phyloP scores from a whole-genome alignment of 2,888 invertebrate genomes.

The Macrosoma leucophasiata region DNA sequence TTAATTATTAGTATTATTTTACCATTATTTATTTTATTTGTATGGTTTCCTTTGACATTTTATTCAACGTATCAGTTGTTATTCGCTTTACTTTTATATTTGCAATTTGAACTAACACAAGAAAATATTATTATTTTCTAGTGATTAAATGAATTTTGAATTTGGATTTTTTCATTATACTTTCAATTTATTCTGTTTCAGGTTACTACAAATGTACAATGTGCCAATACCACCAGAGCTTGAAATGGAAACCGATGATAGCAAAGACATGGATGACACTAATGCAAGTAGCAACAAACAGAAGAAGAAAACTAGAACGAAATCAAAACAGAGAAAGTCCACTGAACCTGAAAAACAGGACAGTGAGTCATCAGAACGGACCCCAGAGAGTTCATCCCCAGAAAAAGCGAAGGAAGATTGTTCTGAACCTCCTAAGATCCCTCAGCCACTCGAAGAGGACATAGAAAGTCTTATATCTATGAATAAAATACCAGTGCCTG shows the following conservation, averaged over 20 bases:
- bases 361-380: slow-evolving; percentile 53
- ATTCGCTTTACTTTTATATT: no score
- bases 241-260: slow-evolving; percentile 63
- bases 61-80: no score
- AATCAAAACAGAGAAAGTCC: slow-evolving; percentile 59
- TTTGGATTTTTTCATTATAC: slow-evolving; percentile 2
- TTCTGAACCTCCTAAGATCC: slow-evolving; percentile 18
- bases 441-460: slow-evolving; percentile 54
- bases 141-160: no score
- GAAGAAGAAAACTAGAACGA: slow-evolving; percentile 59
- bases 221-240: slow-evolving; percentile 78
- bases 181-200: slow-evolving; percentile 40
- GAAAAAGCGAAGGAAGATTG: slow-evolving; percentile 36
- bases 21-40: no score
- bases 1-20: no score
- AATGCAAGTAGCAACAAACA: slow-evolving; percentile 43
- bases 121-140: no score
- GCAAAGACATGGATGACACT: slow-evolving; percentile 37
- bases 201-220: slow-evolving; percentile 85
- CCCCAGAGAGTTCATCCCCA: slow-evolving; percentile 52
- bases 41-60: not conserved
- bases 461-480: slow-evolving; percentile 70
- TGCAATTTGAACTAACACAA: no score
- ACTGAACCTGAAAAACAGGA: slow-evolving; percentile 53
- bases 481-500: slow-evolving; percentile 64